Evolutionary conservation across 2,797 vertebrate species (phyloP).

Genomic region (Echiichthys vipera): DNA sequence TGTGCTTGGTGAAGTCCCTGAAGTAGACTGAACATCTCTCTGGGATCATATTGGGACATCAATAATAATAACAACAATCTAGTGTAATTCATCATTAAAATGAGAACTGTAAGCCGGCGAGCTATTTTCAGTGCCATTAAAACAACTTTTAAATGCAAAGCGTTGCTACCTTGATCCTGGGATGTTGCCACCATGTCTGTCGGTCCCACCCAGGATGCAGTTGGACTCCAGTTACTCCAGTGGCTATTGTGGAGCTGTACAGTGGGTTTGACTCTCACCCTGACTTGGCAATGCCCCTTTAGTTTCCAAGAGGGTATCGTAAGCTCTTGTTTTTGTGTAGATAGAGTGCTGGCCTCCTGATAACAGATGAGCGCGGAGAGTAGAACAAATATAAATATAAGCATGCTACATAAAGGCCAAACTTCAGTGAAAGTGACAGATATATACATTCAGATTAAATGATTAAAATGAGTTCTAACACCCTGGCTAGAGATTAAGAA

Average conservation of each 20-base stretch:
- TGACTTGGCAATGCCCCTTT: conserved; percentile 26
- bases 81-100: neutral
- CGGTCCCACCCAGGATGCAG: conserved; percentile 48
- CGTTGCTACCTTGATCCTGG: conserved; percentile 27
- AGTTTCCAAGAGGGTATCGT: neutral
- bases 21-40: neutral
- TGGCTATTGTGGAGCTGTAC: rapidly evolving
- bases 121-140: neutral
- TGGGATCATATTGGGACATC: neutral
- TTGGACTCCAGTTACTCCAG: conserved; percentile 83
- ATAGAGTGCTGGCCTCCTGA: conserved; percentile 21
- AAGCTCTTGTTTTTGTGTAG: rapidly evolving
- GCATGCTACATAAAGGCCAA: neutral
- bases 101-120: neutral
- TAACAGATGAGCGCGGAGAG: neutral
- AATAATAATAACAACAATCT: no score
- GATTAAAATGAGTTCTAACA: no score
- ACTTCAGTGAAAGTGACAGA: neutral
- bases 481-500: no score
- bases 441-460: no score
- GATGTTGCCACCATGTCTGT: neutral
- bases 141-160: neutral
- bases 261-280: conserved; percentile 66
- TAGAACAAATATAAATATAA: neutral
- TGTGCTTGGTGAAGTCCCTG: neutral